phyloP scores from a whole-genome alignment of 2,888 invertebrate genomes.

The Polymixis flavicincta region DNA sequence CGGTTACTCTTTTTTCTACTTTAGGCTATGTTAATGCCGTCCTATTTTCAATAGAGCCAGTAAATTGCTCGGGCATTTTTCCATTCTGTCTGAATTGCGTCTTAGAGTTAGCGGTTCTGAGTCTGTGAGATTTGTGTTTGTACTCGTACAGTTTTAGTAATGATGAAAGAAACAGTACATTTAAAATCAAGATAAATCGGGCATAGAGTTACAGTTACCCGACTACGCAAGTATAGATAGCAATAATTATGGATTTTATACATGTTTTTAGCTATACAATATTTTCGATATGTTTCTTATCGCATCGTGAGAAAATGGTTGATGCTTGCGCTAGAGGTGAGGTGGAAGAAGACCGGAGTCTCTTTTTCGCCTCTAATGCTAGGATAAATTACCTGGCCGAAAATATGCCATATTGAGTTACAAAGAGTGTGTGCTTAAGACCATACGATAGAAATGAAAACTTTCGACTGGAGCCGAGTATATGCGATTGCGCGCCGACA shows the following conservation, averaged over 20 bases:
- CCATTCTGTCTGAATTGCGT: too few species aligned
- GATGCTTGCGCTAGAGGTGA: background rate
- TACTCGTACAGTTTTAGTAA: background rate
- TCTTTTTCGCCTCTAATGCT: slow-evolving; percentile 19
- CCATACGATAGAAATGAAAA: too few species aligned
- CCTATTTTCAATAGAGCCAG: too few species aligned
- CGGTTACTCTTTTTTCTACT: too few species aligned
- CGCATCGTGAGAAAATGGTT: background rate
- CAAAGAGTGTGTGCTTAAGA: too few species aligned
- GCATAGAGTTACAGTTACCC: slow-evolving; percentile 48
- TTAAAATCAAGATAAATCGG: slow-evolving; percentile 30
- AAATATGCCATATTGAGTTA: background rate
- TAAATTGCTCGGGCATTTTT: too few species aligned
- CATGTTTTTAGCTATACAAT: slow-evolving; percentile 10
- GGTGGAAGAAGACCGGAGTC: slow-evolving; percentile 4
- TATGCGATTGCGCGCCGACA: too few species aligned
- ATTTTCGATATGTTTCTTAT: slow-evolving; percentile 1
- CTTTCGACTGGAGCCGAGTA: too few species aligned
- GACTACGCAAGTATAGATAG: slow-evolving; percentile 54
- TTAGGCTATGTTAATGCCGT: too few species aligned
- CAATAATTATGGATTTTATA: slow-evolving; percentile 38
- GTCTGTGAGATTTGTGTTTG: background rate
- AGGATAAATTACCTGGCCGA: background rate
- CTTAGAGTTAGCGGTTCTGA: background rate
- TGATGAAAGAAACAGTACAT: background rate